These are phyloP conservation scores for Rhabdornis inornatus DNA, from an alignment of 2,113 vertebrate genomes.

Conservation along the genomic window DNA sequence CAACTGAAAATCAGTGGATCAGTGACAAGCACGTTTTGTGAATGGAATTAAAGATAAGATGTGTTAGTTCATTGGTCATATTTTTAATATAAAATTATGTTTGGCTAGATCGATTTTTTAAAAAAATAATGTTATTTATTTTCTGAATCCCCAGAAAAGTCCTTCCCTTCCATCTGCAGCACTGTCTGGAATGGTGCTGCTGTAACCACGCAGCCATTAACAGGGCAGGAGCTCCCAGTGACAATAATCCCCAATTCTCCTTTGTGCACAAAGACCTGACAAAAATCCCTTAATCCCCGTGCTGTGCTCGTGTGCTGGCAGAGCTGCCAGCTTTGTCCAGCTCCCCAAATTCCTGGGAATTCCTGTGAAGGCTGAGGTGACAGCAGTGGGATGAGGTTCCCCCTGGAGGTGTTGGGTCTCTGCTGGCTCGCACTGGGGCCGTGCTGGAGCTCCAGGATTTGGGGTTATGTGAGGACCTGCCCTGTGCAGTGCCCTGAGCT, in stretches of 20 bases:
- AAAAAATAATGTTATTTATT: neutral
- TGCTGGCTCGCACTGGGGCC: fast-evolving
- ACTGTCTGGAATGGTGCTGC: fast-evolving
- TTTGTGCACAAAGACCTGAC: neutral
- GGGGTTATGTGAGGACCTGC: neutral
- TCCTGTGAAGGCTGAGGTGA: fast-evolving
- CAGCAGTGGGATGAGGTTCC: neutral
- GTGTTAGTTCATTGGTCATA: neutral
- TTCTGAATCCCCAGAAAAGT: no score
- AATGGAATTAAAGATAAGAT: neutral
- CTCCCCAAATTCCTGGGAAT: neutral
- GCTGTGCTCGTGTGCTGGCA: neutral
- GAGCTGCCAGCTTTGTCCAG: fast-evolving
- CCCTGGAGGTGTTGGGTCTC: neutral
- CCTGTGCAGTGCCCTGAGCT: neutral
- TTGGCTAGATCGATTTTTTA: fast-evolving
- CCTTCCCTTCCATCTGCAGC: no score
- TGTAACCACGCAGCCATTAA: fast-evolving
- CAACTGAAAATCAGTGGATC: neutral
- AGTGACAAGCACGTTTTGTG: neutral
- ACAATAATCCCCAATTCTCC: neutral
- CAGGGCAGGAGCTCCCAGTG: neutral
- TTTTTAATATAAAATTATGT: neutral
- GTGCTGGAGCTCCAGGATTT: fast-evolving
- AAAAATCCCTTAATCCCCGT: neutral